Evolutionary conservation across 2,888 invertebrate genomes (phyloP).

Genomic region (Cephus sareptanus): DNA sequence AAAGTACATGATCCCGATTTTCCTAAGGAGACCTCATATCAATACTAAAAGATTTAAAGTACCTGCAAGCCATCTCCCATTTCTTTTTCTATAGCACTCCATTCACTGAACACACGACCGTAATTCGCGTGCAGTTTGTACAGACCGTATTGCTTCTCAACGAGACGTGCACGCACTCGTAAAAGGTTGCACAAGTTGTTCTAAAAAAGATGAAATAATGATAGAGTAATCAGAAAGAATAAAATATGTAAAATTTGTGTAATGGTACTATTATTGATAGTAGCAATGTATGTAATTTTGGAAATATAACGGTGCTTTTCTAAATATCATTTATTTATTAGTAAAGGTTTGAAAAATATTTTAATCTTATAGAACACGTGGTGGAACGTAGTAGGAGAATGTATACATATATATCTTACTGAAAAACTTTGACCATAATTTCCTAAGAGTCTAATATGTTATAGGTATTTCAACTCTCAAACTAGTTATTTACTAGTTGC

Average conservation of each 20-base stretch:
- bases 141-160: conserved; percentile 80
- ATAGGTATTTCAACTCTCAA: conserved; percentile 66
- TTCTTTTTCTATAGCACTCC: conserved; percentile 85
- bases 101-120: conserved; percentile 85
- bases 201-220: conserved; percentile 42
- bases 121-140: conserved; percentile 86
- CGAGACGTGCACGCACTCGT: conserved; percentile 72
- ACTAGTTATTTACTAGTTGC: conserved; percentile 26
- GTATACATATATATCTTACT: conserved; percentile 62
- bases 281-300: background rate
- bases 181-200: conserved; percentile 64
- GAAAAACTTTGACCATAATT: conserved; percentile 57
- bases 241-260: conserved; percentile 4
- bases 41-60: conserved; percentile 70
- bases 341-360: background rate
- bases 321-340: background rate
- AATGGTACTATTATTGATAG: conserved; percentile 2
- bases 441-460: conserved; percentile 52
- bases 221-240: background rate
- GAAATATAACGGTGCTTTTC: background rate
- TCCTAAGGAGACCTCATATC: background rate
- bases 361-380: too few species aligned
- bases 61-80: conserved; percentile 83
- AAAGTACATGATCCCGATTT: conserved; percentile 6
- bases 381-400: background rate